A percentile compares a stretch with the other conserved stretches of the same genome.
Conservation (phyloP, 2,888 invertebrate genomes). For the Lapara coniferarum region DNA sequence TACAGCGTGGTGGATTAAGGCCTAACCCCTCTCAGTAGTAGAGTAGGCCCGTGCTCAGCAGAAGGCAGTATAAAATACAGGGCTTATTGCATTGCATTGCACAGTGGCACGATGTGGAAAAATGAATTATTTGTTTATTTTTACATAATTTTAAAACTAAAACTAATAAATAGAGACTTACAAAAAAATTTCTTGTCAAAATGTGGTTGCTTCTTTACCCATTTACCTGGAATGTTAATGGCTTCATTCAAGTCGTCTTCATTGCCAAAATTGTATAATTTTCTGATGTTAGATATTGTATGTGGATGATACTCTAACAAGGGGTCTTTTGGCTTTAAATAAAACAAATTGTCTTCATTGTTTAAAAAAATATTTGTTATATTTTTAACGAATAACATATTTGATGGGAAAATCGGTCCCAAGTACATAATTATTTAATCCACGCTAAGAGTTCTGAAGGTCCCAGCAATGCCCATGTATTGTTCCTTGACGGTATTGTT, state of each 20-base stretch:
- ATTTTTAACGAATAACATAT: no score
- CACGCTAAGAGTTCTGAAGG: slow-evolving; percentile 36
- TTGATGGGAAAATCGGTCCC: no score
- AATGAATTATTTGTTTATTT: no score
- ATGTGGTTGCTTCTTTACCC: slow-evolving; percentile 52
- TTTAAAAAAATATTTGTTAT: no score
- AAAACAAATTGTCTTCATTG: neutral
- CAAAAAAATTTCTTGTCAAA: slow-evolving; percentile 50
- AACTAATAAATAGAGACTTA: slow-evolving; percentile 40
- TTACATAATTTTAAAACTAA: neutral
- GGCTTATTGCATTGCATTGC: no score
- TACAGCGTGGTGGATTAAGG: no score
- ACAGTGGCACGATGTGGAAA: no score
- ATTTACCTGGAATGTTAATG: slow-evolving; percentile 49
- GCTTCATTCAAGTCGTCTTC: slow-evolving; percentile 49
- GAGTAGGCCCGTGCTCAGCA: no score
- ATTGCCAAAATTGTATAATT: slow-evolving; percentile 43
- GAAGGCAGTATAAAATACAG: no score
- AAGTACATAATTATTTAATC: slow-evolving; percentile 26
- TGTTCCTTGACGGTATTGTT: slow-evolving; percentile 33
- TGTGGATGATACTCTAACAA: slow-evolving; percentile 43
- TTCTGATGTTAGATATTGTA: slow-evolving; percentile 45
- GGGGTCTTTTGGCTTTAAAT: slow-evolving; percentile 33
- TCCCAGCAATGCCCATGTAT: slow-evolving; percentile 38
- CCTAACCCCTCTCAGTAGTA: no score